Evolutionary conservation across 2,797 vertebrate genomes (phyloP), one percentile per base, ranked within the genome.

Genomic region (Yasuhikotakia modesta): DNA sequence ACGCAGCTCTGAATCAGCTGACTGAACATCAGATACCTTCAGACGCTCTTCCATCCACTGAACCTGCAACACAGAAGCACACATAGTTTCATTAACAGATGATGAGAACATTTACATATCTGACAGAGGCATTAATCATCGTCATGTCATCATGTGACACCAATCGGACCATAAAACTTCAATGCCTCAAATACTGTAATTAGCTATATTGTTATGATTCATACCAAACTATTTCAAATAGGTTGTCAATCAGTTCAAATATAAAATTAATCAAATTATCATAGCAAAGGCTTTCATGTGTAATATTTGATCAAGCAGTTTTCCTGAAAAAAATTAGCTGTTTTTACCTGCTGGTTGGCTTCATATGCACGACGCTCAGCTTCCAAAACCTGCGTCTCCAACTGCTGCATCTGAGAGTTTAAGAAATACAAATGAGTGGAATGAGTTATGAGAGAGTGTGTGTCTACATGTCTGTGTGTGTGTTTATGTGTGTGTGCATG

Each of bases 41-140:
- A 98, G 89, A 90, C 95, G 97, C 88, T 98, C 96, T 89, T 99
- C 96, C 97, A 99, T 97, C 91, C 96, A 95, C 86, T 97, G 96
- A 19, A 96, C 94, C 97, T 99, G 85, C 84, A 81, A 78, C 53
- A 64, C 46, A 83, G 3, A 45, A 22, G 30, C 14, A 58, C 7
- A 61, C 3, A 68, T 35, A 71, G 5, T 5, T 14, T 55, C 39
- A 72, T 35, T 5, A 35, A 35, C 35, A 2, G 35, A 7, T 35
- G 35, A 35, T 2, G 35, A 35, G 35, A 35, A 35, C 35, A 35
- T 35, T 35, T 2, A 35, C 35, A 35, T 35, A 35, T 35, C 8
- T 35, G 35, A 35, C 5, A 35, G 5, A 35, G 35, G 35, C 35
- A 35, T 35, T 7, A 35, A 35, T 5, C 5, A 5, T n/a, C n/a